Evolutionary conservation across 2,888 invertebrate genomes (phyloP), one percentile per base, ranked within the genome.

Genomic region (Alsophila aescularia): DNA sequence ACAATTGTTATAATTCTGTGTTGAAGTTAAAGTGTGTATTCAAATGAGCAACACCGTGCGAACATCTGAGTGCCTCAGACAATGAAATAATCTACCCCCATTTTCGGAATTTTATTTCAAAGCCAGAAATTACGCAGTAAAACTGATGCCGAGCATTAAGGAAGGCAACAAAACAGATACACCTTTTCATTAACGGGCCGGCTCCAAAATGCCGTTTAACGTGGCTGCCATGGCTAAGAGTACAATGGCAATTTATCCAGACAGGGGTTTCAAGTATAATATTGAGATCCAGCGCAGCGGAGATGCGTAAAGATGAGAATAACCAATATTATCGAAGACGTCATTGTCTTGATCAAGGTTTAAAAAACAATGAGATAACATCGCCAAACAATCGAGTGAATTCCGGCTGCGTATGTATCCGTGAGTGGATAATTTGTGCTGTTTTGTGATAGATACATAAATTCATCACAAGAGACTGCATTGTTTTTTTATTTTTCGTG

Each of bases 241-340:
- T 48, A 48, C 48, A 54, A 43, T 48, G 37, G 37, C 48, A 34
- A 54, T 54, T 48, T 31, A 16, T 29, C n/a, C 29, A 29, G 29
- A 9, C 29, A 10, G 29, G 57, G 55, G 44, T 43, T 48, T 31
- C 42, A 35, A 58, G 27, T 55, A 50, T 51, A 50, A 52, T 48
- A 47, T 32, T 8, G 7, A 24, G 7, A 24, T 24, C 24, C 24
- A 7, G 7, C 8, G 7, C 5, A 2, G 5, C 24, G 8, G 7
- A 24, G 24, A 24, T 24, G 24, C 7, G 8, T 24, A 24, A 24
- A 24, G 24, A 24, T 24, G 24, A 24, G 7, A 24, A 5, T 5
- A 24, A 24, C 24, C 24, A 24, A 8, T 24, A 24, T 5, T 24
- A 7, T 24, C 24, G 7, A 24, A 1, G 24, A 24, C 7, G 24